Percentiles rank a stretch among this genome's conserved stretches.
These are phyloP conservation scores for Tetragonisca angustula DNA, from an alignment of 2,888 invertebrate genomes.

Conservation along the genomic window DNA sequence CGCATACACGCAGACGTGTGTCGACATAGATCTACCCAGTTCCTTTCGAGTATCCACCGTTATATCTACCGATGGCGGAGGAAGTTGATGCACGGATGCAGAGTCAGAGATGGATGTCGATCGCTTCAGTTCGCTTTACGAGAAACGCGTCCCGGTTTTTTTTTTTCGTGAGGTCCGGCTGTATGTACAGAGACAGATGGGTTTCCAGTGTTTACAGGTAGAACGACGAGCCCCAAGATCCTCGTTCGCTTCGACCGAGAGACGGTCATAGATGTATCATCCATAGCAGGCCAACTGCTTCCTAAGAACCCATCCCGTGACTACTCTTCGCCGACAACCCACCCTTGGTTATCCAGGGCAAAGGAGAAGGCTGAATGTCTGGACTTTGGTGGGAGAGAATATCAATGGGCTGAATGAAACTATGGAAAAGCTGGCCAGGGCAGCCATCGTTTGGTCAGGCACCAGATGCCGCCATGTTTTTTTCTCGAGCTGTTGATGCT, in stretches of 20 bases:
- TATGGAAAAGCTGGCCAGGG: slow-evolving; percentile 61
- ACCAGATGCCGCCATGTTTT: slow-evolving; percentile 67
- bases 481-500: slow-evolving; percentile 45
- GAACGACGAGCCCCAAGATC: slow-evolving; percentile 63
- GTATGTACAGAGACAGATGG: slow-evolving; percentile 67
- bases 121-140: slow-evolving; percentile 66
- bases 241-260: slow-evolving; percentile 54
- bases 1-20: background rate
- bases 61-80: too few species aligned
- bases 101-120: background rate
- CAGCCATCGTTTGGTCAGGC: slow-evolving; percentile 63
- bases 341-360: slow-evolving; percentile 52
- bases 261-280: slow-evolving; percentile 59
- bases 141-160: slow-evolving; percentile 66
- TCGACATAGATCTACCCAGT: background rate
- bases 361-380: slow-evolving; percentile 39
- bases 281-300: slow-evolving; percentile 61
- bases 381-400: slow-evolving; percentile 16
- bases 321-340: slow-evolving; percentile 71
- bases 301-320: slow-evolving; percentile 55
- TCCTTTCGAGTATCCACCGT: background rate
- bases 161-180: slow-evolving; percentile 64
- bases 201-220: slow-evolving; percentile 77
- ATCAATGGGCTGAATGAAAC: slow-evolving; percentile 49
- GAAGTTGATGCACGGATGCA: background rate